Conservation (phyloP, 2,888 invertebrate species). For the Elaeidobius kamerunicus region DNA sequence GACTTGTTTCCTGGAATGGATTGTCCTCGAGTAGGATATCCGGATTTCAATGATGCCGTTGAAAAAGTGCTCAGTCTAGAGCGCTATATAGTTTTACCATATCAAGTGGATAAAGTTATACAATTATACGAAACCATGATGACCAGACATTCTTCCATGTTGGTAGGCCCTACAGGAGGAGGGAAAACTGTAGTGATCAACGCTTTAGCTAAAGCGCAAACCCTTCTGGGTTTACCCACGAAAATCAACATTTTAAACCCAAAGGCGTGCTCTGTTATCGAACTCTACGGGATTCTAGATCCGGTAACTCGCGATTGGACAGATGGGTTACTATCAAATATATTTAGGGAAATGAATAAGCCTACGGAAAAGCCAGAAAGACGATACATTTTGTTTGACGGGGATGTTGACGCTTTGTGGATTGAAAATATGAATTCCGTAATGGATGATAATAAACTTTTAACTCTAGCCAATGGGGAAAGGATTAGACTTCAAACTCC, state of each 20-base stretch:
- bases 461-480: conserved; percentile 86
- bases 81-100: conserved; percentile 64
- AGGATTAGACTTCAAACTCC: conserved; percentile 69
- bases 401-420: conserved; percentile 93
- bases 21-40: conserved; percentile 84
- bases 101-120: conserved; percentile 68
- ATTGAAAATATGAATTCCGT: conserved; percentile 97
- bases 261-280: conserved; percentile 85
- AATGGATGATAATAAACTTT: conserved; percentile 90
- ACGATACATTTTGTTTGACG: conserved; percentile 79
- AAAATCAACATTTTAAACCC: conserved; percentile 81
- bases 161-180: conserved; percentile 90
- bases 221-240: conserved; percentile 70
- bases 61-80: conserved; percentile 63
- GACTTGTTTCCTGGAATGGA: conserved; percentile 90
- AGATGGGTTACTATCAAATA: conserved; percentile 85
- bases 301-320: conserved; percentile 88
- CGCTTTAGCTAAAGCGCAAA: conserved; percentile 75
- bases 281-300: conserved; percentile 85
- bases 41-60: conserved; percentile 80
- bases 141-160: conserved; percentile 88
- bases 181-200: conserved; percentile 86
- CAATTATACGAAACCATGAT: conserved; percentile 94
- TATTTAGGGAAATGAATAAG: conserved; percentile 88
- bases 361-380: conserved; percentile 70